These are phyloP conservation scores for Lutraria rhynchaena DNA, from an alignment of 1,140 invertebrate genomes.

Conservation along the genomic window DNA sequence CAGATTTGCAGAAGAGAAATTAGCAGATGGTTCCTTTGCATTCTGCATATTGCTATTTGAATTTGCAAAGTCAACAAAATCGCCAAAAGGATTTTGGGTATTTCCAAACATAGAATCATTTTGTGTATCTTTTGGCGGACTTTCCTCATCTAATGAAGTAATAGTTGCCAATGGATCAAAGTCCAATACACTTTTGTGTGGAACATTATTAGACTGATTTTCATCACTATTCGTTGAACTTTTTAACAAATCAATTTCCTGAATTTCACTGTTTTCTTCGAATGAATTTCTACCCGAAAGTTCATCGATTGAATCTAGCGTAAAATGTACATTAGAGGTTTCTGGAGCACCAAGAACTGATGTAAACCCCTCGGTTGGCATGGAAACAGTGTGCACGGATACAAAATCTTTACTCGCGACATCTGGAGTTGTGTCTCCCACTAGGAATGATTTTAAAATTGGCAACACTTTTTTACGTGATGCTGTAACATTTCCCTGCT, in stretches of 20 bases:
- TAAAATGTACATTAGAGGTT: not conserved
- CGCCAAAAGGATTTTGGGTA: slow-evolving; percentile 19
- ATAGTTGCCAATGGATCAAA: too few relatives aligned
- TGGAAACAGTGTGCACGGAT: slow-evolving; percentile 24
- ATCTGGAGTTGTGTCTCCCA: slow-evolving; percentile 68
- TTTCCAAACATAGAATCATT: not conserved
- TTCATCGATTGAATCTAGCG: not conserved
- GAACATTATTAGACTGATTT: too few relatives aligned
- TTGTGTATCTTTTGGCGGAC: too few relatives aligned
- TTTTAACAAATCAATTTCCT: too few relatives aligned
- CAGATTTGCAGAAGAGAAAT: slow-evolving; percentile 5
- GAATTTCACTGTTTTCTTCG: not conserved
- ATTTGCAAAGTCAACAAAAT: not conserved
- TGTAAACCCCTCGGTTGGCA: slow-evolving; percentile 18
- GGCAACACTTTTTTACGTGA: slow-evolving; percentile 79
- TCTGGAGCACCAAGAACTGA: not conserved
- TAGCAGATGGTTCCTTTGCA: not conserved
- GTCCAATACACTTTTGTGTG: too few relatives aligned
- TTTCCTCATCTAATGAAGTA: too few relatives aligned
- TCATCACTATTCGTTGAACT: too few relatives aligned
- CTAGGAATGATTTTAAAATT: slow-evolving; percentile 71
- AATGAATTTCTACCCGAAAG: not conserved
- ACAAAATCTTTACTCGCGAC: slow-evolving; percentile 53
- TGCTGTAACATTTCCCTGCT: slow-evolving; percentile 76
- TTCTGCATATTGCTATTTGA: too few relatives aligned